Base-by-base conservation (phyloP, 64 coral and sea anemone species). In the Astreopora myriophthalma region DNA sequence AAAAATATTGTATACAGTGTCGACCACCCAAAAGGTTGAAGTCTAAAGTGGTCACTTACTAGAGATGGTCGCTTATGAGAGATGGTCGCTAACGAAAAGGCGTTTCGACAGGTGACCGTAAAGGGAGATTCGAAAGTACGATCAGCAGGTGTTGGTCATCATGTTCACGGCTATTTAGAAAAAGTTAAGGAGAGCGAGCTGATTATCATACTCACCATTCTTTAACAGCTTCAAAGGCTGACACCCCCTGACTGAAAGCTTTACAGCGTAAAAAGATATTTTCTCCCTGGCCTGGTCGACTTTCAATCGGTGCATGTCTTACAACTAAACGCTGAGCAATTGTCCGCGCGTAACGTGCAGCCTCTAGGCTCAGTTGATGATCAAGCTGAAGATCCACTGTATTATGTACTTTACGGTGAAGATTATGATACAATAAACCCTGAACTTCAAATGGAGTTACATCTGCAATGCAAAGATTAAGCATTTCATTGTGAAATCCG, bases 401-500 rank as follows among this genome's bases (percentile, higher is more conserved):
- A 9, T 80, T 39, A 35, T 96, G 95, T 20, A 92, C 27, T 28
- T 73, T 20, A 1, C 95, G 95, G 52, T 93, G 93, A 67, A 92
- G 34, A 13, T 96, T 96, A 64, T 93, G 90, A 6, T 92, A 87
- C 48, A 86, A 80, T 1, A 96, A 73, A n/a, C 60, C 87, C 67
- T 96, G 91, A 24, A 80, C 80, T 64, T 85, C 91, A 81, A 93
- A 96, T 20, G 36, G 24, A 3, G 75, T 69, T 5, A 80, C 42
- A 57, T 90, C 88, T 90, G 24, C 1, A 86, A 36, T 72, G 11
- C 11, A 58, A 20, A 20, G 52, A 20, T 5, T 46, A 11, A 5
- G 11, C 5, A 46, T 46, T n/a, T n/a, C n/a, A n/a, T n/a, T n/a
- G n/a, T n/a, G n/a, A n/a, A n/a, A n/a, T n/a, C n/a, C n/a, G n/a